phyloP scores from a whole-genome alignment of 2,888 invertebrate species.

The Trichopria drosophilae region DNA sequence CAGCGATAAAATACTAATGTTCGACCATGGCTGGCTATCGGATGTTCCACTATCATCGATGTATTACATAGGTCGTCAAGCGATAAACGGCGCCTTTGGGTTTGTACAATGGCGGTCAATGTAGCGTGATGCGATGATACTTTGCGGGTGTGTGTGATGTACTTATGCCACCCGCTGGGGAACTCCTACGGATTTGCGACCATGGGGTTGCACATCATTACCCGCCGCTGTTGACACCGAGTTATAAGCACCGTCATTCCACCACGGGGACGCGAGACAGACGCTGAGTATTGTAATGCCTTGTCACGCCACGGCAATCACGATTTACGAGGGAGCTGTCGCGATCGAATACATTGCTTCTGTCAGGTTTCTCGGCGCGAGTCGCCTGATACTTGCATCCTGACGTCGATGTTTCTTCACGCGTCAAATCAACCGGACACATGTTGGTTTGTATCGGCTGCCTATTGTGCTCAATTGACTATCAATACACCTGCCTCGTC shows the following conservation, averaged over 20 bases:
- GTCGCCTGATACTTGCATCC: too few relatives aligned
- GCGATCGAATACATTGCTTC: conserved; percentile 20
- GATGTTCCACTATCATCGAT: too few relatives aligned
- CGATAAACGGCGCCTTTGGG: conserved; percentile 51
- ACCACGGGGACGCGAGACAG: conserved; percentile 48
- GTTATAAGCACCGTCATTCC: conserved; percentile 52
- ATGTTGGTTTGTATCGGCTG: too few relatives aligned
- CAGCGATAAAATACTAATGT: too few relatives aligned
- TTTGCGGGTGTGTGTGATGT: conserved; percentile 45
- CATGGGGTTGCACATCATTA: conserved; percentile 51
- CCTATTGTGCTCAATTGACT: too few relatives aligned
- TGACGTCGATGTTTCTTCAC: too few relatives aligned
- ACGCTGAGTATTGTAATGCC: conserved; percentile 45
- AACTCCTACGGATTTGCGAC: conserved; percentile 39
- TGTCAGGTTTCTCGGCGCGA: too few relatives aligned
- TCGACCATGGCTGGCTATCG: too few relatives aligned
- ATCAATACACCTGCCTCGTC: too few relatives aligned
- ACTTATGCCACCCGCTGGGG: conserved; percentile 40
- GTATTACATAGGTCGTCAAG: too few relatives aligned
- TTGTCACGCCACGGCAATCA: conserved; percentile 40
- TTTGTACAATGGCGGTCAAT: conserved; percentile 53
- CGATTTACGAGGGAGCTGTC: conserved; percentile 28
- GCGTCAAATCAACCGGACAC: too few relatives aligned
- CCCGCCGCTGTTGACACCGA: conserved; percentile 52
- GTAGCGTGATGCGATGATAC: conserved; percentile 53